These are phyloP conservation scores for Sceloporus tristichus DNA, from an alignment of 2,113 vertebrate species.

Conservation along the genomic window DNA sequence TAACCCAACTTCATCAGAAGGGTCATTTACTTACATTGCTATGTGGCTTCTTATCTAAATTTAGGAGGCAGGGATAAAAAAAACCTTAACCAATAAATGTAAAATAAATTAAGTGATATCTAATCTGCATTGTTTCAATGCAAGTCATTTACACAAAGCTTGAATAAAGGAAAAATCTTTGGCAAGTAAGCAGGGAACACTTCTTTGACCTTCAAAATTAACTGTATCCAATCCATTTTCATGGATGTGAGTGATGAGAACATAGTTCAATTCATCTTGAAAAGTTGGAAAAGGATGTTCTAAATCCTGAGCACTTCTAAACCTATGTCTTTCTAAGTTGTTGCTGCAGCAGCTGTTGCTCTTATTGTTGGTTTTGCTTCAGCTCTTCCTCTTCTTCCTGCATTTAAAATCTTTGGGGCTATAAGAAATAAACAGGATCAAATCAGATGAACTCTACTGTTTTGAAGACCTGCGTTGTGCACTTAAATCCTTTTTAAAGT, in stretches of 20 bases:
- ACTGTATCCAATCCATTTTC: background rate
- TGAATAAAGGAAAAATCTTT: background rate
- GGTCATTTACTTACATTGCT: background rate
- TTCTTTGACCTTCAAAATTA: background rate
- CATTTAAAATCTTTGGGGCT: background rate
- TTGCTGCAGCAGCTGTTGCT: too few relatives aligned
- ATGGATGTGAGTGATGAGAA: background rate
- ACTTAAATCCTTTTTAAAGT: slow-evolving; percentile 14
- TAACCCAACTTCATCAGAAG: too few relatives aligned
- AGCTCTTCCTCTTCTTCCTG: background rate
- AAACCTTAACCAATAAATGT: background rate
- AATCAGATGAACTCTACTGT: slow-evolving; percentile 8
- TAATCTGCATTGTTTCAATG: background rate
- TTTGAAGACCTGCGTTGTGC: background rate
- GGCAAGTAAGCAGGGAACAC: background rate
- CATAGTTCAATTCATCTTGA: background rate
- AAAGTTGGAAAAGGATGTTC: background rate
- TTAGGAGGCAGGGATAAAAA: background rate
- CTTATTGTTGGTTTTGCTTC: too few relatives aligned
- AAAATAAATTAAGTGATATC: background rate
- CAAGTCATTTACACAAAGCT: background rate
- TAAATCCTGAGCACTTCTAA: background rate
- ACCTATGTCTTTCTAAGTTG: too few relatives aligned
- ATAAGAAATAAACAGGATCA: slow-evolving; percentile 9
- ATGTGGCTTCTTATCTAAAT: slow-evolving; percentile 3